Evolutionary conservation across 2,888 invertebrate species (phyloP), one percentile per base, ranked within the genome.

Genomic region (Amphipoea oculea): DNA sequence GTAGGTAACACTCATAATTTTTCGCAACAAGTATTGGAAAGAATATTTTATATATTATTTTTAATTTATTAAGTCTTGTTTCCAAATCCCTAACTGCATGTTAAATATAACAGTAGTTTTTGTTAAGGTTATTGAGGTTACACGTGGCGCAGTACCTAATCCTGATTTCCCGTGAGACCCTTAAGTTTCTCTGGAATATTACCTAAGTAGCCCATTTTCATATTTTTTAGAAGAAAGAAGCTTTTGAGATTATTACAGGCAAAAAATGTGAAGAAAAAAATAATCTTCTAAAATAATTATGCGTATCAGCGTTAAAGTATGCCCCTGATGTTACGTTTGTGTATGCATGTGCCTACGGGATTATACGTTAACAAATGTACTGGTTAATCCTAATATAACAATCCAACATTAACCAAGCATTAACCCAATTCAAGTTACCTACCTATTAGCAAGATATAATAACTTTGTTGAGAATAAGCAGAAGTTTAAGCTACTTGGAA

Each of bases 121-220:
- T 48, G 17, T 67, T 71, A 71, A 66, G 62, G 14, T 66, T 11
- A 40, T 36, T 63, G 7, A 20, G 62, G 14, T 20, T 42, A 36
- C 42, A 45, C 68, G 57, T 62, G 29, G 51, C 57, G 54, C 40
- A 60, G 63, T 69, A 29, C 29, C 29, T 29, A 60, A 67, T 67
- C 68, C 51, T 65, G 57, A 65, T 71, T 84, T 81, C 84, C 79
- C 77, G 65, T 73, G 78, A 48, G 73, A 84, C 62, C 60, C 6
- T 60, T 62, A 67, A 70, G 45, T 67, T 74, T 62, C 69, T 65
- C 36, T 67, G 23, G 66, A 84, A 86, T 86, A 81, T 77, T 75
- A 77, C 79, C 69, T 62, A 77, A n/a, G n/a, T n/a, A n/a, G n/a
- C 2, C n/a, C 63, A 76, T 48, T 76, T 68, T 76, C 5, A 60